These are phyloP conservation scores for Micromys minutus DNA, from an alignment of 2,113 vertebrate genomes.

Conservation along the genomic window DNA sequence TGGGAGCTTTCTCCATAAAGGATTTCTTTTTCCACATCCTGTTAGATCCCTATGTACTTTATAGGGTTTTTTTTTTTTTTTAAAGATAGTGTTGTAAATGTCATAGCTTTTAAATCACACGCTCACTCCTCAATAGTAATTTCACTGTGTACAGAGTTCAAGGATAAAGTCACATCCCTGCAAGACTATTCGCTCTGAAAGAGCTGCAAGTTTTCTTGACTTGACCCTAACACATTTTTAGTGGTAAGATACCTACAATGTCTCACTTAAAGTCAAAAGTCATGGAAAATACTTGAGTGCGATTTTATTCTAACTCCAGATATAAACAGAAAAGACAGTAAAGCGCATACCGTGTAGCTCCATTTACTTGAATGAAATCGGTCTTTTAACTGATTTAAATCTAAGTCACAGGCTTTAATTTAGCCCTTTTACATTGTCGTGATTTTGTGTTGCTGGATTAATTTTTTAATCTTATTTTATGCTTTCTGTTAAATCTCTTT, in stretches of 20 bases:
- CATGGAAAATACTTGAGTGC: not conserved
- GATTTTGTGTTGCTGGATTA: slow-evolving; percentile 29
- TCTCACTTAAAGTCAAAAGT: slow-evolving; percentile 27
- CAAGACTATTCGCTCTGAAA: not conserved
- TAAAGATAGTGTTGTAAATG: not conserved
- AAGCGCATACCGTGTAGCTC: not conserved
- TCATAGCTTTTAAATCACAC: not conserved
- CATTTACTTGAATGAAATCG: slow-evolving; percentile 36
- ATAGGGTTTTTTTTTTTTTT: slow-evolving; percentile 16
- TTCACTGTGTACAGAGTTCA: slow-evolving; percentile 39
- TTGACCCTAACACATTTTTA: not conserved
- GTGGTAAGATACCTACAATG: not conserved
- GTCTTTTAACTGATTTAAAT: slow-evolving; percentile 2
- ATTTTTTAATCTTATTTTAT: slow-evolving; percentile 49
- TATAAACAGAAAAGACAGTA: slow-evolving; percentile 6
- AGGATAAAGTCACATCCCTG: not conserved
- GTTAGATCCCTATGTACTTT: not conserved
- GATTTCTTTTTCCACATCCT: not conserved
- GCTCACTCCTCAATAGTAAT: not conserved
- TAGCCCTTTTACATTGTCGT: not conserved
- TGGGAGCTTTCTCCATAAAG: not conserved
- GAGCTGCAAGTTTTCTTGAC: slow-evolving; percentile 2
- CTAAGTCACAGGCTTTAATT: slow-evolving; percentile 32
- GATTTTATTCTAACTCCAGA: slow-evolving; percentile 31
- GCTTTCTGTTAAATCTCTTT: not conserved